Percentiles rank a stretch among this genome's conserved stretches.
phyloP scores from a whole-genome alignment of 2,113 vertebrate species.

The Typhlomys cinereus region DNA sequence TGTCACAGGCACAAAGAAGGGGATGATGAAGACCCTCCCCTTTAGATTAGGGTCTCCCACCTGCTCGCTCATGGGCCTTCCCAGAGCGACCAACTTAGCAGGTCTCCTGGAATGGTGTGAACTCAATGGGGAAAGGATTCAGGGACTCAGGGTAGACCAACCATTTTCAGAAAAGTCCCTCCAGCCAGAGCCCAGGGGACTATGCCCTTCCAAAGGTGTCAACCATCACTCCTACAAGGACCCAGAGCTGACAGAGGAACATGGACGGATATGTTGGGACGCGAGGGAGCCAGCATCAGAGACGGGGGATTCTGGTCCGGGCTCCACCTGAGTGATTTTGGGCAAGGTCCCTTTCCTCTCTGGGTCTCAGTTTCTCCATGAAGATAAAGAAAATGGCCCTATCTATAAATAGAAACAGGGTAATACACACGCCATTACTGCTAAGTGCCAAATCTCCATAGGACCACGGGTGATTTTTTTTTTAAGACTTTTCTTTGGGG shows the following conservation, averaged over 20 bases:
- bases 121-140: not conserved
- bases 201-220: not conserved
- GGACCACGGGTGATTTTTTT: not conserved
- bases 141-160: not conserved
- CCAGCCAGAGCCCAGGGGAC: not conserved
- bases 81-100: not conserved
- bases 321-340: not conserved
- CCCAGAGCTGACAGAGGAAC: not conserved
- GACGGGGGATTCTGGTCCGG: not conserved
- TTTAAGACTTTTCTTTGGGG: slow-evolving; percentile 40
- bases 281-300: not conserved
- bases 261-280: not conserved
- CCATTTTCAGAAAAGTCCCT: not conserved
- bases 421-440: not conserved
- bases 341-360: not conserved
- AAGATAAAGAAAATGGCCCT: not conserved
- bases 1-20: not conserved
- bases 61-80: not conserved
- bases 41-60: not conserved
- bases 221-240: not conserved
- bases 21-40: not conserved
- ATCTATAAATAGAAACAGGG: not conserved
- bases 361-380: slow-evolving; percentile 30
- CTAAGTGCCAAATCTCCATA: not conserved
- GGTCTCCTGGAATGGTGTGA: not conserved